A percentile compares a stretch with the other conserved stretches of the same genome.
Evolutionary conservation across 2,797 vertebrate genomes (phyloP).

Genomic region (Notolepis coatsorum): DNA sequence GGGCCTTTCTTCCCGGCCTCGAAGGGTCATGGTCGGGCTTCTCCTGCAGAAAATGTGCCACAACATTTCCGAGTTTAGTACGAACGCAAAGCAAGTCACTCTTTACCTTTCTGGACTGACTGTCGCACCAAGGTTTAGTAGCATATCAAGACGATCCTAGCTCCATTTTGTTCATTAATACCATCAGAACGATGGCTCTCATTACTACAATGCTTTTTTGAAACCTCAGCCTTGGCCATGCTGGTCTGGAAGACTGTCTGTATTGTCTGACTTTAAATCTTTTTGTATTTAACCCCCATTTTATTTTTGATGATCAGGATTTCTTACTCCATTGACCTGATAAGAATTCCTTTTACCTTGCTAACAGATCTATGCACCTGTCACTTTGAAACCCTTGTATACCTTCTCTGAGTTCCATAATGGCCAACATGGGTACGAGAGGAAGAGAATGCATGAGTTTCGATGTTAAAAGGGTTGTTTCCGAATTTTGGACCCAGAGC

Average conservation of each 20-base stretch:
- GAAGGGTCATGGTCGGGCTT: not conserved
- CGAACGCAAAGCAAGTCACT: constrained; percentile 16
- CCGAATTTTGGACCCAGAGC: no score
- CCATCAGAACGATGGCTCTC: constrained; percentile 19
- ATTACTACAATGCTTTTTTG: not conserved
- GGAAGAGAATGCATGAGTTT: constrained; percentile 32
- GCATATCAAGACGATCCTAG: not conserved
- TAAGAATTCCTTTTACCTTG: constrained; percentile 38
- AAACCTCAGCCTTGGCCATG: constrained; percentile 43
- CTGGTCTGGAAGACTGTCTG: constrained; percentile 20
- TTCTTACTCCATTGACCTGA: constrained; percentile 2
- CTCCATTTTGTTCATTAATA: not conserved
- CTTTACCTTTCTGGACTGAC: not conserved
- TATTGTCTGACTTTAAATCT: constrained; percentile 16
- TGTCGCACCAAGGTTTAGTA: constrained; percentile 15
- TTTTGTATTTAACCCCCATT: constrained; percentile 12
- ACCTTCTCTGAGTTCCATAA: constrained; percentile 39
- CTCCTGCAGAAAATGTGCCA: constrained; percentile 8
- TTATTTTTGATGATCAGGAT: constrained; percentile 5
- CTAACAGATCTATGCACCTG: constrained; percentile 66
- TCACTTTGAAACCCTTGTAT: constrained; percentile 59
- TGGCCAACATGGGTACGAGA: constrained; percentile 23
- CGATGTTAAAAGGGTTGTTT: constrained; percentile 9
- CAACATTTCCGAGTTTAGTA: constrained; percentile 1
- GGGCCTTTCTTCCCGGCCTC: not conserved